Base-by-base conservation (phyloP, 2,797 vertebrate genomes). In the Coregonus ussuriensis region DNA sequence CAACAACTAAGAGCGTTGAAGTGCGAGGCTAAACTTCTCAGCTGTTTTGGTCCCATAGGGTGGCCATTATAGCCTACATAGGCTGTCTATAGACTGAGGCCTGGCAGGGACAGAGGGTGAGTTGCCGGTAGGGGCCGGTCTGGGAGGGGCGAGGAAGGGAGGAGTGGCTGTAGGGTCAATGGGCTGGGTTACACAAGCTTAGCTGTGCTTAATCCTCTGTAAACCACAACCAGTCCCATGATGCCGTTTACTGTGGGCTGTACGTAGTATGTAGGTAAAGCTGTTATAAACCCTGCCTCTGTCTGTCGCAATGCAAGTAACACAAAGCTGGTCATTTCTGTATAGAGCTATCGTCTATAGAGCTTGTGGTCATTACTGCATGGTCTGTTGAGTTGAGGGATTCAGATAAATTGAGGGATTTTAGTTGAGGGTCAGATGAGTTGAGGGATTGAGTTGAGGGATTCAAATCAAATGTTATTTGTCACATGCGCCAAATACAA, bases 181-280 rank as follows among this genome's bases (percentile, higher is more conserved):
- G 76, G 88, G 88, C 81, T 84, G 80, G 79, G 89, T 91, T 90
- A 81, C 85, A 85, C 70, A 83, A 86, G 91, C 86, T 94, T 94
- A 94, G 86, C 79, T 77, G 59, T 59, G 88, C 79, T 94, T 94
- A 94, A 94, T 93, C 93, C 72, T 90, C 84, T 80, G 77, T 95
- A 94, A 94, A 94, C 94, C 92, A 82, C 76, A 88, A 71, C 81
- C 68, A 80, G 80, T 79, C 83, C 85, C 88, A 86, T 81, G 77
- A 80, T 53, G 67, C 84, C 51, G 85, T 92, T 90, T 91, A 91
- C 88, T 86, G 79, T 25, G 15, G 21, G 6, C 59, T 63, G n/a
- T 63, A 63, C 59, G 11, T 13, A 63, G 21, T 80, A 83, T 79
- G 87, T 82, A 90, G 82, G 88, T 86, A 83, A 90, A 84, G 84